Conservation (phyloP, 2,113 vertebrate species). For the Mormyrus iriodes region DNA sequence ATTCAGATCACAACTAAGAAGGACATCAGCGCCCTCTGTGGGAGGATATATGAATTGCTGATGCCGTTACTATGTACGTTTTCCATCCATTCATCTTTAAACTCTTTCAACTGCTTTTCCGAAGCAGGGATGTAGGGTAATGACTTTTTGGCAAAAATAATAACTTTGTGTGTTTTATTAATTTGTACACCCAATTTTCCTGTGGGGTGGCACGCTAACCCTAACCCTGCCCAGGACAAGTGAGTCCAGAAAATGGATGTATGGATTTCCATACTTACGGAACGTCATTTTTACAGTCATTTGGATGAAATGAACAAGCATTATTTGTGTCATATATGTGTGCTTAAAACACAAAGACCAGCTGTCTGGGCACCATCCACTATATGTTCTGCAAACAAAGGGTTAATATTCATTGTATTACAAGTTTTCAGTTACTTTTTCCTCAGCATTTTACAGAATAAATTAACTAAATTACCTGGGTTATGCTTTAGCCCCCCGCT, state of each 20-base stretch:
- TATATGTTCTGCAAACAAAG: neutral
- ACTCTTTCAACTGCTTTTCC: neutral
- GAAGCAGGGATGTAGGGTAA: neutral
- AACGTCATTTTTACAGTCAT: neutral
- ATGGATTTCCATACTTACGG: neutral
- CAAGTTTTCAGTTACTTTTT: neutral
- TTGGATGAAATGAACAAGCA: neutral
- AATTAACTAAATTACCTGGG: neutral
- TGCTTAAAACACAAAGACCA: neutral
- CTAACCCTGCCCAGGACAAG: neutral
- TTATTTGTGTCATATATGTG: neutral
- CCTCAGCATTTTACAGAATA: neutral
- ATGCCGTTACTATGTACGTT: neutral
- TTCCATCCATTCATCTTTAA: neutral
- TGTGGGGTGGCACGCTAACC: neutral
- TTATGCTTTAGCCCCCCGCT: neutral
- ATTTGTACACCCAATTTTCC: neutral
- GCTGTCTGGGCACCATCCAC: neutral
- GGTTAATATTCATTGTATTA: neutral
- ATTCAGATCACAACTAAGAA: neutral
- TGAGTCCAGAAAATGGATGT: neutral
- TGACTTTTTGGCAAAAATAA: neutral
- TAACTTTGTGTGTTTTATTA: neutral
- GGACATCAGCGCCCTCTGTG: slow-evolving; percentile 10
- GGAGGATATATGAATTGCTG: neutral